phyloP scores from a whole-genome alignment of 2,113 vertebrate species.

The Buteo buteo region DNA sequence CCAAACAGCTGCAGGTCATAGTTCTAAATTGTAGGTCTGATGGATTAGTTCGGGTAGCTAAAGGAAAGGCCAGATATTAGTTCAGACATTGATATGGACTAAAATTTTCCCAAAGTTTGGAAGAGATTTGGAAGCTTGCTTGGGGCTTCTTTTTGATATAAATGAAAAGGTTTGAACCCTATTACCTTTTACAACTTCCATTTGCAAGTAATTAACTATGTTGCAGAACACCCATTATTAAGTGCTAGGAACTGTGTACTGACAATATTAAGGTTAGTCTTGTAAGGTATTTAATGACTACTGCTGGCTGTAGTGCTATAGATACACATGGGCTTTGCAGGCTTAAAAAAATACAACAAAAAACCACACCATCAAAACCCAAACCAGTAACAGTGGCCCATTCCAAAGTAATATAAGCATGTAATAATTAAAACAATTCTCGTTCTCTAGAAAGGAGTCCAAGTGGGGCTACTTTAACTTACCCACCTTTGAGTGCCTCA shows the following conservation, averaged over 20 bases:
- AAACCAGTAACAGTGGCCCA: not conserved
- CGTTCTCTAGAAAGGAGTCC: not conserved
- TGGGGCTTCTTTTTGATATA: not conserved
- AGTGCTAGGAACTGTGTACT: not conserved
- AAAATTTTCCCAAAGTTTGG: slow-evolving; percentile 26
- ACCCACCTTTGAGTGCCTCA: not conserved
- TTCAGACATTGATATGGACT: not conserved
- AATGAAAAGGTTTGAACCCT: not conserved
- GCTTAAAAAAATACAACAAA: not conserved
- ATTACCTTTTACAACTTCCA: slow-evolving; percentile 6
- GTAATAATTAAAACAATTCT: not conserved
- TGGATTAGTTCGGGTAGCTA: slow-evolving; percentile 19
- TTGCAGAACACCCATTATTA: not conserved
- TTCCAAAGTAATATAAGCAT: not conserved
- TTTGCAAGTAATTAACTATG: slow-evolving; percentile 5
- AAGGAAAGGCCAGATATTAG: slow-evolving; percentile 1
- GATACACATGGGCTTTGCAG: not conserved
- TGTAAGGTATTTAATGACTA: not conserved
- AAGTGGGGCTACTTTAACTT: not conserved
- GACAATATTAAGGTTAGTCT: not conserved
- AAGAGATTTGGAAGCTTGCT: not conserved
- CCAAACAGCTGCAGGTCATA: slow-evolving; percentile 34
- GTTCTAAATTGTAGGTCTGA: slow-evolving; percentile 13
- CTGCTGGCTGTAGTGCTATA: not conserved
- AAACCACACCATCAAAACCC: not conserved